These are phyloP conservation scores for Scomberomorus guttatus DNA, from an alignment of 2,797 vertebrate species.

Conservation along the genomic window DNA sequence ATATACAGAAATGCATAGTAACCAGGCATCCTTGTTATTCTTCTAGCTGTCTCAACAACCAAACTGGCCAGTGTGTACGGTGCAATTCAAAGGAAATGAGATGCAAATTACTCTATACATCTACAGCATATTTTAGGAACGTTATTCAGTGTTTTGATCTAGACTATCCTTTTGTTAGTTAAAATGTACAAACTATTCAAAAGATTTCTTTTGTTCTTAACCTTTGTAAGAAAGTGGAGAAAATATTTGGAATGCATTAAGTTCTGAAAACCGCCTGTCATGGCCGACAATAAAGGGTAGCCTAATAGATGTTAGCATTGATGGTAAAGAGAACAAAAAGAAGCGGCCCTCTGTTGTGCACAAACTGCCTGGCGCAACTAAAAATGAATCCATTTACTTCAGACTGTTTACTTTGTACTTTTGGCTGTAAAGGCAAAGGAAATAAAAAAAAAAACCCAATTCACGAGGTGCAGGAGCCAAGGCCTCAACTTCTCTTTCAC, in stretches of 20 bases:
- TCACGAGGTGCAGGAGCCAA: slow-evolving; percentile 82
- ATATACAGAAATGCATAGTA: slow-evolving; percentile 22
- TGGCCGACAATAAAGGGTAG: slow-evolving; percentile 77
- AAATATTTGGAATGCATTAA: slow-evolving; percentile 86
- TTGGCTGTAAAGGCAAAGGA: slow-evolving; percentile 82
- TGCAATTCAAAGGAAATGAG: slow-evolving; percentile 75
- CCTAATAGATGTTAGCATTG: slow-evolving; percentile 84
- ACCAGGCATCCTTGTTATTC: slow-evolving; percentile 26
- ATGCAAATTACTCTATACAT: slow-evolving; percentile 78
- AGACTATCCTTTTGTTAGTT: slow-evolving; percentile 67
- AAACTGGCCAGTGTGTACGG: slow-evolving; percentile 26
- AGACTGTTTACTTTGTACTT: slow-evolving; percentile 89
- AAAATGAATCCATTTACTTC: slow-evolving; percentile 89
- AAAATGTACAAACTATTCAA: slow-evolving; percentile 81
- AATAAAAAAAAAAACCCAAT: slow-evolving; percentile 73
- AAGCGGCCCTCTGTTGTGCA: slow-evolving; percentile 78
- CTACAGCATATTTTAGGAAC: slow-evolving; percentile 71
- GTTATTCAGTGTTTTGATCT: slow-evolving; percentile 76
- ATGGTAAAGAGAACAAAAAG: slow-evolving; percentile 83
- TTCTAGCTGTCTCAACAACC: slow-evolving; percentile 44
- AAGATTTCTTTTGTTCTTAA: slow-evolving; percentile 70
- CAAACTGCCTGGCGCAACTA: slow-evolving; percentile 83
- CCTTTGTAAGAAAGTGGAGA: slow-evolving; percentile 75
- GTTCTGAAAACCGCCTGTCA: slow-evolving; percentile 83
- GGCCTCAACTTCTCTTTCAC: slow-evolving; percentile 82